These are phyloP conservation scores for Phymastichus coffea DNA, from an alignment of 1,140 invertebrate genomes.

Conservation along the genomic window DNA sequence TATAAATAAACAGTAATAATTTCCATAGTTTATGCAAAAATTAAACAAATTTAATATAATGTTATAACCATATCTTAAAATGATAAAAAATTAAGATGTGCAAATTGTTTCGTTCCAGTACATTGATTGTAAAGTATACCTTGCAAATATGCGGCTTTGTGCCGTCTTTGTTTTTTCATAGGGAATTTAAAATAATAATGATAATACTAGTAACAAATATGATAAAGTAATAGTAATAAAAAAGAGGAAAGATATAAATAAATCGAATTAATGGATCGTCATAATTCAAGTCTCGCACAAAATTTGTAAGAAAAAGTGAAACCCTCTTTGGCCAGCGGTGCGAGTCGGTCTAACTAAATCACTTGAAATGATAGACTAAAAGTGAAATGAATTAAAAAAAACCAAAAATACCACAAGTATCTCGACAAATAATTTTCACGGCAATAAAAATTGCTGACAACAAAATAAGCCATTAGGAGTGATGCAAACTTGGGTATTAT, in stretches of 20 bases:
- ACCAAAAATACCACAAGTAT: slow-evolving; percentile 11
- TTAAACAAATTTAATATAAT: slow-evolving; percentile 7
- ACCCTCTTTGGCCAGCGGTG: slow-evolving; percentile 16
- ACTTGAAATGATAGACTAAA: slow-evolving; percentile 10
- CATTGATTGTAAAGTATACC: slow-evolving; percentile 18
- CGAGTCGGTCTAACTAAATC: slow-evolving; percentile 12
- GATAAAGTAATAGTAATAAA: neutral
- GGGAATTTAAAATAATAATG: slow-evolving; percentile 3
- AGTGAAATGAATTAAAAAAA: slow-evolving; percentile 14
- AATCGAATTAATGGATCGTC: slow-evolving; percentile 32
- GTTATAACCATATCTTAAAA: slow-evolving; percentile 14
- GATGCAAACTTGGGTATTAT: slow-evolving; percentile 48
- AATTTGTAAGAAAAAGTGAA: slow-evolving; percentile 25
- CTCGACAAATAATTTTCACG: slow-evolving; percentile 21
- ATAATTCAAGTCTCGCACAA: slow-evolving; percentile 37
- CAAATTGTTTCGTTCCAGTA: slow-evolving; percentile 18
- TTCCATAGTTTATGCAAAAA: slow-evolving; percentile 10
- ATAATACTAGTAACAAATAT: slow-evolving; percentile 1
- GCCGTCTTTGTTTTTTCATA: slow-evolving; percentile 16
- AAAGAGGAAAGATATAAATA: slow-evolving; percentile 15
- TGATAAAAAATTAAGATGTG: slow-evolving; percentile 22
- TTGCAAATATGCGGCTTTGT: slow-evolving; percentile 18
- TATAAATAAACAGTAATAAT: slow-evolving; percentile 3
- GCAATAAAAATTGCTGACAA: slow-evolving; percentile 36
- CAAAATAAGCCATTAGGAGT: slow-evolving; percentile 25